phyloP scores from a whole-genome alignment of 1,140 invertebrate genomes.

The Epicauta chinensis region DNA sequence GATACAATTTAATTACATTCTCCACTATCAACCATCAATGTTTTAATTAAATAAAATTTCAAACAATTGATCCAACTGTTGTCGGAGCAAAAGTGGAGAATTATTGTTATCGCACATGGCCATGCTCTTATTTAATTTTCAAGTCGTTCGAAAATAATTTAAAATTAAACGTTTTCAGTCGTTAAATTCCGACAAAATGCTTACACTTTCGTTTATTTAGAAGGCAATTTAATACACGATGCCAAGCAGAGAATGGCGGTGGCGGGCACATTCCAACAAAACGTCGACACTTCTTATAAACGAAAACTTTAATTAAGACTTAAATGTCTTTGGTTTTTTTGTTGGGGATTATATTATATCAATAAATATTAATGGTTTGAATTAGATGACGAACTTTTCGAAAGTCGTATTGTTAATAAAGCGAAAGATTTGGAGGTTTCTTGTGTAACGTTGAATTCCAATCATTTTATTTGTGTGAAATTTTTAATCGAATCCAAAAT shows the following conservation, averaged over 20 bases:
- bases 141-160: conserved; percentile 19
- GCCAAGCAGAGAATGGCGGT: too few relatives aligned
- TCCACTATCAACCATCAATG: too few relatives aligned
- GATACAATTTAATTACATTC: too few relatives aligned
- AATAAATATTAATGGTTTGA: too few relatives aligned
- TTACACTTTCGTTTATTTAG: conserved; percentile 27
- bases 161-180: conserved; percentile 16
- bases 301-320: conserved; percentile 22
- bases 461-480: too few relatives aligned
- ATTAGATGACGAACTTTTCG: too few relatives aligned
- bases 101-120: conserved; percentile 23
- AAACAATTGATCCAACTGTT: conserved; percentile 5
- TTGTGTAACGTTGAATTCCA: too few relatives aligned
- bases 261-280: conserved; percentile 21
- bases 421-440: too few relatives aligned
- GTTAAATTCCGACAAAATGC: conserved; percentile 25
- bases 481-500: too few relatives aligned
- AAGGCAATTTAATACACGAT: conserved; percentile 15
- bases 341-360: too few relatives aligned
- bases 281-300: conserved; percentile 20
- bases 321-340: conserved; percentile 15
- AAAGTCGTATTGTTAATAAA: too few relatives aligned
- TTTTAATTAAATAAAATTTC: conserved; percentile 11
- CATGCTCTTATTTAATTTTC: conserved; percentile 17
- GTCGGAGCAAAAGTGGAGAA: not conserved